Conservation (phyloP, 2,888 invertebrate genomes). For the Plagiodera versicolora region DNA sequence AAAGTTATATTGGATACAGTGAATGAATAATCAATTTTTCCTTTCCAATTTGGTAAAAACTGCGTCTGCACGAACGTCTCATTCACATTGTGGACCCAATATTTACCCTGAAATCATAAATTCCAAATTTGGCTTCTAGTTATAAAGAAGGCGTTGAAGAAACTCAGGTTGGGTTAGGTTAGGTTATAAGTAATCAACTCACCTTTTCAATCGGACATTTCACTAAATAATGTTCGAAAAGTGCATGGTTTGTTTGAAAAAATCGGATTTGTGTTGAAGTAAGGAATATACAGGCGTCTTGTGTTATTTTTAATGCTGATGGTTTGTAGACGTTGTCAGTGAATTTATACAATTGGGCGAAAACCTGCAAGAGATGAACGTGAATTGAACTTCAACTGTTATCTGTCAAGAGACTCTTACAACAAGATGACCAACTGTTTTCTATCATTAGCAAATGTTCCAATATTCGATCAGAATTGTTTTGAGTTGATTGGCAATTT, state of each 20-base stretch:
- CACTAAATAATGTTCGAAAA: conserved; percentile 8
- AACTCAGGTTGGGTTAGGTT: no score
- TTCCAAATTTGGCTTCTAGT: background rate
- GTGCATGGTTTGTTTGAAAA: conserved; percentile 3
- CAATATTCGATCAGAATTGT: no score
- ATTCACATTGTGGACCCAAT: conserved; percentile 14
- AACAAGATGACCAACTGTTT: no score
- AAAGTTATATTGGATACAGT: background rate
- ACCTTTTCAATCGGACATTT: conserved; percentile 15
- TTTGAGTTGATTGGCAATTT: no score
- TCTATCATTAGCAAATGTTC: no score
- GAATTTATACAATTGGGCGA: conserved; percentile 15
- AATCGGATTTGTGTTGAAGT: background rate
- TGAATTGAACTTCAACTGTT: no score
- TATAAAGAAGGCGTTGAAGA: no score
- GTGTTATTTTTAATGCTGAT: conserved; percentile 9
- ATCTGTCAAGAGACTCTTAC: no score
- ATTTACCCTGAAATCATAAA: conserved; percentile 10
- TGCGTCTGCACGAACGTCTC: conserved; percentile 6
- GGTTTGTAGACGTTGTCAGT: conserved; percentile 11
- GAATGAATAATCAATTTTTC: conserved; percentile 10
- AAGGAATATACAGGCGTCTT: conserved; percentile 8
- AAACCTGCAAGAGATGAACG: conserved; percentile 6
- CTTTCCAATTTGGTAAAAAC: conserved; percentile 10
- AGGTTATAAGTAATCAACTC: background rate